Evolutionary conservation across 2,113 vertebrate genomes (phyloP).

Genomic region (Lanius ludovicianus): DNA sequence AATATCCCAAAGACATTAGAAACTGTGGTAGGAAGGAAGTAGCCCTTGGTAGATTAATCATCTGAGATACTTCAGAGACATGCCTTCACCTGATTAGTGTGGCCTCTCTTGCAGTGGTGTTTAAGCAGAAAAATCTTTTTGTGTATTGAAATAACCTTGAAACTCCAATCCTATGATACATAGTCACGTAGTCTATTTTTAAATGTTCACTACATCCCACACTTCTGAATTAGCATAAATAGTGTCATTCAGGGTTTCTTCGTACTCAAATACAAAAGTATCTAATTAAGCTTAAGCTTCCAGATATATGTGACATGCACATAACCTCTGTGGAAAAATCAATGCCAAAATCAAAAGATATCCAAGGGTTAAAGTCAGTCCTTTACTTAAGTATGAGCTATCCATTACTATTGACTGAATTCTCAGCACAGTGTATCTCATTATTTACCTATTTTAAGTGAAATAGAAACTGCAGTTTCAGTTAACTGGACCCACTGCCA

Average conservation of each 20-base stretch:
- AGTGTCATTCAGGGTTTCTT: background rate
- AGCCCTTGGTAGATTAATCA: background rate
- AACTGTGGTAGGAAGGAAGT: background rate
- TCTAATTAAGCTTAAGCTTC: conserved; percentile 7
- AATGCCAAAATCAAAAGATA: background rate
- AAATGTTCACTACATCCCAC: conserved; percentile 16
- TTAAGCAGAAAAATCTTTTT: background rate
- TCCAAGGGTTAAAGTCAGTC: background rate
- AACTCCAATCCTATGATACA: background rate
- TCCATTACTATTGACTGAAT: background rate
- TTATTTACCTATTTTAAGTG: conserved; percentile 32
- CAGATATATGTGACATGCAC: background rate
- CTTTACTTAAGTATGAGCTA: background rate
- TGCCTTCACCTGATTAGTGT: background rate
- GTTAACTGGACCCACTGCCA: background rate
- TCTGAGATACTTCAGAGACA: background rate
- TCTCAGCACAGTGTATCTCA: background rate
- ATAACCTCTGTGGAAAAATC: background rate
- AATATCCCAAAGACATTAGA: background rate
- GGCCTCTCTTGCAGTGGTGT: background rate
- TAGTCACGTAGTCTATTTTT: background rate
- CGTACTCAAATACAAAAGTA: background rate
- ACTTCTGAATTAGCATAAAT: conserved; percentile 29
- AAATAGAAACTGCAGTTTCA: conserved; percentile 12
- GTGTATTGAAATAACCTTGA: conserved; percentile 42